phyloP scores from a whole-genome alignment of 2,888 invertebrate genomes.

The Pollenia griseotomentosa region DNA sequence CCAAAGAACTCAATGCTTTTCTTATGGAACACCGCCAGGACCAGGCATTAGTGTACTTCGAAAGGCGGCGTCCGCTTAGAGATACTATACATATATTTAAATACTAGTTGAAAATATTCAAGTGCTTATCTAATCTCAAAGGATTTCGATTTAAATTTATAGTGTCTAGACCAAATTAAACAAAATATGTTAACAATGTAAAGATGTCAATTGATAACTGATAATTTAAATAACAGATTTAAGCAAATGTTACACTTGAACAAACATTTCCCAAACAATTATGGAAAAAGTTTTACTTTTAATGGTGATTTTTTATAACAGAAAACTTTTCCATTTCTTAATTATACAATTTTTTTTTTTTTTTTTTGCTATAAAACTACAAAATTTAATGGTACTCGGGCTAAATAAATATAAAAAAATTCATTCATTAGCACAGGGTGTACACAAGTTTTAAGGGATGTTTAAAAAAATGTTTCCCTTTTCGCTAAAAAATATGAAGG shows the following conservation, averaged over 20 bases:
- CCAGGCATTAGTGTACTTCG: too few relatives aligned
- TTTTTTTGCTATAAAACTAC: background rate
- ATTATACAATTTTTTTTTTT: conserved; percentile 20
- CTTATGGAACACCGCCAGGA: too few relatives aligned
- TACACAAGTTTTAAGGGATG: background rate
- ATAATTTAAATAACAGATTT: conserved; percentile 4
- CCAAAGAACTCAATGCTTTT: too few relatives aligned
- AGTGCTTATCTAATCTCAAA: conserved; percentile 9
- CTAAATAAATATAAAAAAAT: background rate
- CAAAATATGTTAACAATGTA: background rate
- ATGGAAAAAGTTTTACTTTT: conserved; percentile 6
- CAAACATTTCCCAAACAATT: conserved; percentile 13
- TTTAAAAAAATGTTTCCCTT: background rate
- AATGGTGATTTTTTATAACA: conserved; percentile 1
- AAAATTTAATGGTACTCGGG: conserved; percentile 34
- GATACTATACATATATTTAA: too few relatives aligned
- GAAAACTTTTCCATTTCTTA: conserved; percentile 30
- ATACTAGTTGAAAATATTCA: background rate
- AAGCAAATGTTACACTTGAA: conserved; percentile 2
- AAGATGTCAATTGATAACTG: conserved; percentile 13
- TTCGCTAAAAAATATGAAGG: too few relatives aligned
- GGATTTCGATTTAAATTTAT: conserved; percentile 26
- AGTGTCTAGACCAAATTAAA: conserved; percentile 47
- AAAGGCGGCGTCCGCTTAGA: too few relatives aligned
- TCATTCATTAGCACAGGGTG: conserved; percentile 11